A percentile compares a stretch with the other conserved stretches of the same genome.
Evolutionary conservation across 2,797 vertebrate genomes (phyloP).

Genomic region (Momotus momota): DNA sequence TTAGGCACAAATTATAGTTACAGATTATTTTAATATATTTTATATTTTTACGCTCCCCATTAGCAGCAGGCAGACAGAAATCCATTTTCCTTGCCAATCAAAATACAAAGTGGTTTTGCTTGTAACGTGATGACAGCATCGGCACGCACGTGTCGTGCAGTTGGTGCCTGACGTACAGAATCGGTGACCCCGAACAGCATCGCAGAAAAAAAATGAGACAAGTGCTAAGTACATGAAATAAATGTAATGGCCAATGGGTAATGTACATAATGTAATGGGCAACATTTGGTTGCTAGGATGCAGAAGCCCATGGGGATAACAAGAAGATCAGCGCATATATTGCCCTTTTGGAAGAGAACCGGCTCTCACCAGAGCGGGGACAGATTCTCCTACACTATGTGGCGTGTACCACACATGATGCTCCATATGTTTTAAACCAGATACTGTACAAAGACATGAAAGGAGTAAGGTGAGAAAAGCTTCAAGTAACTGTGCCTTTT

Average conservation of each 20-base stretch:
- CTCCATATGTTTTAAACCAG: slow-evolving; percentile 75
- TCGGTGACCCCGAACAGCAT: background rate
- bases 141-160: background rate
- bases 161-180: background rate
- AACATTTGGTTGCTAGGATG: slow-evolving; percentile 75
- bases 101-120: background rate
- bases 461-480: slow-evolving; percentile 79
- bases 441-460: slow-evolving; percentile 79
- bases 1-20: background rate
- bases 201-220: background rate
- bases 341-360: slow-evolving; percentile 80
- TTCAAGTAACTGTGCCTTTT: background rate
- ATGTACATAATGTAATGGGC: slow-evolving; percentile 24
- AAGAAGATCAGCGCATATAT: slow-evolving; percentile 83
- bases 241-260: background rate
- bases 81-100: background rate
- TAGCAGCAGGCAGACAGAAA: slow-evolving; percentile 4
- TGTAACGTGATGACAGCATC: background rate
- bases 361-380: slow-evolving; percentile 53
- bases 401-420: slow-evolving; percentile 79
- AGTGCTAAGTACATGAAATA: background rate
- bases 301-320: slow-evolving; percentile 76
- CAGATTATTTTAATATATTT: background rate
- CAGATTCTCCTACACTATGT: slow-evolving; percentile 73
- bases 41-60: background rate